Conservation (phyloP, 2,113 vertebrate genomes). For the Tetrao urogallus region DNA sequence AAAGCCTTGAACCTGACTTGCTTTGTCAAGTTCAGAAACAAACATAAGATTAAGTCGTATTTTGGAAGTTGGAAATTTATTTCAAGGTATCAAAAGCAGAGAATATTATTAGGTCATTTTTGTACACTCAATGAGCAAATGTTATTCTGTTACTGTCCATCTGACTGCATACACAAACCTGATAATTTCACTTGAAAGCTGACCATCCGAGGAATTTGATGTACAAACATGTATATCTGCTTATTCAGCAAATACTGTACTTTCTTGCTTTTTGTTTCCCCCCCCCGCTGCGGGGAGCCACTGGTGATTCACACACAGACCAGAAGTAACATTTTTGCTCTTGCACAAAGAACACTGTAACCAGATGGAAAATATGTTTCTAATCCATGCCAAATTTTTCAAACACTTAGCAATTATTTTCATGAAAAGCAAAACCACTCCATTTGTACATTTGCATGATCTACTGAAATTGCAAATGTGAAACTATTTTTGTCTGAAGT, state of each 20-base stretch:
- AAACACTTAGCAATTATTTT: not conserved
- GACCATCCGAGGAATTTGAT: not conserved
- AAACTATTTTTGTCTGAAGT: not conserved
- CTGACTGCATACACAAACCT: not conserved
- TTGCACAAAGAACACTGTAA: rapidly evolving
- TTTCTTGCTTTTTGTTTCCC: not conserved
- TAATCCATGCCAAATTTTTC: not conserved
- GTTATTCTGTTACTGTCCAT: not conserved
- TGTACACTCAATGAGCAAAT: not conserved
- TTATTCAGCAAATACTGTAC: not conserved
- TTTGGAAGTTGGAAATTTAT: not conserved
- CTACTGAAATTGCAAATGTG: not conserved
- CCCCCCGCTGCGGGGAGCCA: too few species aligned
- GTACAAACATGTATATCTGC: not conserved
- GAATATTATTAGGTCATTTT: not conserved
- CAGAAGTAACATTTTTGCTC: not conserved
- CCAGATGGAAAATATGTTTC: too few species aligned
- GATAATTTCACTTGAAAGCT: not conserved
- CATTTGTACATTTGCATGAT: not conserved
- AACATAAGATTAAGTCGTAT: not conserved
- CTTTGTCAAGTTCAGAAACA: not conserved
- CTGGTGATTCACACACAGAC: not conserved
- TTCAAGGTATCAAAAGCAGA: not conserved
- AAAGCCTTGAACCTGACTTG: not conserved
- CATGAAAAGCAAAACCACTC: not conserved